Conservation (phyloP, 2,888 invertebrate species). For the Sepiola atlantica region DNA sequence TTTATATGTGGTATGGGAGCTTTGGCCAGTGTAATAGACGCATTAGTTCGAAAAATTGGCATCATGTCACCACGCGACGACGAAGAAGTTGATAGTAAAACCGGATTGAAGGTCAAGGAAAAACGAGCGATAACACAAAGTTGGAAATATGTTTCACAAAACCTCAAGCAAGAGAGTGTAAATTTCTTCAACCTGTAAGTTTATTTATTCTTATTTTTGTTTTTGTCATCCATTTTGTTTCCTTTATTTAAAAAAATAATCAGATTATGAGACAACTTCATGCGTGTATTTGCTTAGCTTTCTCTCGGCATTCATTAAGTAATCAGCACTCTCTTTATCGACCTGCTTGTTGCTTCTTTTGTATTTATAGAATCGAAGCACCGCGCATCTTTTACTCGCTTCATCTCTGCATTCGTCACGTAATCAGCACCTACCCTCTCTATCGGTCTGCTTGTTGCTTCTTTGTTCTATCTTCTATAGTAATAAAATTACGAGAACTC, state of each 20-base stretch:
- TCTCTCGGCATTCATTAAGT: too few species aligned
- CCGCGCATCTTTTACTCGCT: too few species aligned
- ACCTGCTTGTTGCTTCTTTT: too few species aligned
- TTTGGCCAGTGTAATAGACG: background rate
- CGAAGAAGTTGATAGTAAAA: background rate
- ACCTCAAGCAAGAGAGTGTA: background rate
- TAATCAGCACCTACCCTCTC: too few species aligned
- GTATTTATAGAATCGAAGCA: too few species aligned
- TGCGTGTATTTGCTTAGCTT: too few species aligned
- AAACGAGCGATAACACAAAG: background rate
- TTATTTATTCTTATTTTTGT: background rate
- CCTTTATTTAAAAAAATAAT: background rate
- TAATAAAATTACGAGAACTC: too few species aligned
- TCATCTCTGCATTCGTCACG: too few species aligned
- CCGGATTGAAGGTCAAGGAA: slow-evolving; percentile 23
- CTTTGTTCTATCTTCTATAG: too few species aligned
- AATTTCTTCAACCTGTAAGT: slow-evolving; percentile 36
- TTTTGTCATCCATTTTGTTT: background rate
- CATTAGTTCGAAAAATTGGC: background rate
- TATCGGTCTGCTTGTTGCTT: too few species aligned
- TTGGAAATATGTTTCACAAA: background rate
- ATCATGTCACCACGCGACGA: background rate
- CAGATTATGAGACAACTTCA: too few species aligned
- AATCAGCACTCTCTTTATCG: too few species aligned
- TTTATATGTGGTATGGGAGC: background rate